Evolutionary conservation across 2,888 invertebrate species (phyloP).

Genomic region (Tenthredo distinguenda): DNA sequence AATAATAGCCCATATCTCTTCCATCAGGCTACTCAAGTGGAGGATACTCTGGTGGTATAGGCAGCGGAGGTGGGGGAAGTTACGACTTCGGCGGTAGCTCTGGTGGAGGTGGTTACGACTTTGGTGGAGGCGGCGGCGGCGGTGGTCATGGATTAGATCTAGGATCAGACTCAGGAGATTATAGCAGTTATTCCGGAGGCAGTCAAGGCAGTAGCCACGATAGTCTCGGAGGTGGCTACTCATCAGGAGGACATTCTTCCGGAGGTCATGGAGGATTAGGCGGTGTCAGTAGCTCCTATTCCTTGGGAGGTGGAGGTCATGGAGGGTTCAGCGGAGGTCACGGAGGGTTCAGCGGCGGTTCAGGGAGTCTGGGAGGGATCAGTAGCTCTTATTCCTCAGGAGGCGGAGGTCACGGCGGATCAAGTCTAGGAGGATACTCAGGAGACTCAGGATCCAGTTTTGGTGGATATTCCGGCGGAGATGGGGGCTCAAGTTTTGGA

Average conservation of each 20-base stretch:
- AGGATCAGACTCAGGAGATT: constrained; percentile 31
- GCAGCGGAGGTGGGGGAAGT: constrained; percentile 58
- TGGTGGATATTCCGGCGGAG: constrained; percentile 54
- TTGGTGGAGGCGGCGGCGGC: constrained; percentile 48
- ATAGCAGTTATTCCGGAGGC: constrained; percentile 47
- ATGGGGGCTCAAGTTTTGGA: constrained; percentile 33
- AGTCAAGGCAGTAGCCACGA: constrained; percentile 49
- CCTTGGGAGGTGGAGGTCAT: constrained; percentile 53
- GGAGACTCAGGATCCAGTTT: constrained; percentile 50
- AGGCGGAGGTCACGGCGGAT: constrained; percentile 56
- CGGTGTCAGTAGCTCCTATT: no score
- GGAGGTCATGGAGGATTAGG: constrained; percentile 55
- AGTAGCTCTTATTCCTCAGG: constrained; percentile 52
- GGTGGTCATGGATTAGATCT: constrained; percentile 49
- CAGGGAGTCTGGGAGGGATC: constrained; percentile 58
- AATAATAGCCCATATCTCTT: constrained; percentile 23
- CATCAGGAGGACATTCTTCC: constrained; percentile 61
- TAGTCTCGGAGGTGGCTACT: constrained; percentile 56
- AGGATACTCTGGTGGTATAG: constrained; percentile 34
- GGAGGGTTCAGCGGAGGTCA: constrained; percentile 54
- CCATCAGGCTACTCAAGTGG: constrained; percentile 61
- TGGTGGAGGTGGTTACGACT: constrained; percentile 47
- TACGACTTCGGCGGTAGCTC: constrained; percentile 59
- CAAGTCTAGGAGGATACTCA: constrained; percentile 15
- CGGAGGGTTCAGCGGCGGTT: constrained; percentile 56